Percentiles rank a stretch among this genome's conserved stretches.
Evolutionary conservation across 2,113 vertebrate genomes (phyloP).

Genomic region (Thamnophis sirtalis): DNA sequence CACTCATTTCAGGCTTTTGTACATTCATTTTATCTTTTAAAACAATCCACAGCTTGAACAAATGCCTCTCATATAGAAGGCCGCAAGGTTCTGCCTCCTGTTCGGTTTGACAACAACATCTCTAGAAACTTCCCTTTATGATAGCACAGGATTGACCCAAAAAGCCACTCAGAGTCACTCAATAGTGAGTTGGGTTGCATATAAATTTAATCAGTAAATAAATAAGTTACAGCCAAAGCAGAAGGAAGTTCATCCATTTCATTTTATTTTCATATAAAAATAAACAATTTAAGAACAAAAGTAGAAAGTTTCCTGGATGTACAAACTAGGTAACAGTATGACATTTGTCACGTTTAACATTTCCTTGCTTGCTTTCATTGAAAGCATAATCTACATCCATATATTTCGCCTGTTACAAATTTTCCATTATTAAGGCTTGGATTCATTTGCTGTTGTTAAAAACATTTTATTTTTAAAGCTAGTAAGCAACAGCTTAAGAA

Average conservation of each 20-base stretch:
- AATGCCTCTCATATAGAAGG: neutral
- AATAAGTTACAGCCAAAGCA: constrained; percentile 7
- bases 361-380: constrained; percentile 80
- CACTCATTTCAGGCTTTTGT: neutral
- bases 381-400: constrained; percentile 82
- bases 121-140: neutral
- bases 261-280: constrained; percentile 75
- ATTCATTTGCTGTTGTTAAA: constrained; percentile 55
- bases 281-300: constrained; percentile 75
- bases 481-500: constrained; percentile 43
- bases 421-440: constrained; percentile 67
- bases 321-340: constrained; percentile 73
- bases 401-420: constrained; percentile 60
- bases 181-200: neutral
- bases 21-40: neutral
- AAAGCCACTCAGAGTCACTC: neutral
- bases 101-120: neutral
- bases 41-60: neutral
- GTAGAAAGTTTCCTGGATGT: constrained; percentile 70
- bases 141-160: neutral
- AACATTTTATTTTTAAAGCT: constrained; percentile 53
- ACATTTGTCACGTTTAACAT: constrained; percentile 69
- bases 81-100: neutral
- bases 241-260: constrained; percentile 45
- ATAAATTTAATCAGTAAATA: neutral